Evolutionary conservation across 2,113 vertebrate genomes (phyloP).

Genomic region (Rhinolophus ferrumequinum): DNA sequence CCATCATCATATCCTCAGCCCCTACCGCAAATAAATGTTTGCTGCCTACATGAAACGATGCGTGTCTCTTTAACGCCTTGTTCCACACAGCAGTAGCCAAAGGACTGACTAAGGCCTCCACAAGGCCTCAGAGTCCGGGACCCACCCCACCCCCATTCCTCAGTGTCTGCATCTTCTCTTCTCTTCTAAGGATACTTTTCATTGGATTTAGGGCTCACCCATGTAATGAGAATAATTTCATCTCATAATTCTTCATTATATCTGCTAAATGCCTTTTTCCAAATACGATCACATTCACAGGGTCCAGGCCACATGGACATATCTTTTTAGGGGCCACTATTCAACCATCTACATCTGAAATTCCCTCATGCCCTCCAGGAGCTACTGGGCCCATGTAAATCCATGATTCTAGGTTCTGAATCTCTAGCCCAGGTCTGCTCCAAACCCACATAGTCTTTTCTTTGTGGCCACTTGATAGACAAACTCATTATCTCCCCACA

Average conservation of each 20-base stretch:
- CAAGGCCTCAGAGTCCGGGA: not conserved
- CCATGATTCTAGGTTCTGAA: not conserved
- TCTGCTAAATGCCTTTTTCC: not conserved
- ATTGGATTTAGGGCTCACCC: not conserved
- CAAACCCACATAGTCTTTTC: not conserved
- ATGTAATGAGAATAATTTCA: not conserved
- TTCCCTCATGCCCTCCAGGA: not conserved
- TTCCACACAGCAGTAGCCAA: not conserved
- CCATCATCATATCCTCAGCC: not conserved
- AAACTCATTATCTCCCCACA: not conserved
- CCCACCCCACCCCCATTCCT: not conserved
- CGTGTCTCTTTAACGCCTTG: not conserved
- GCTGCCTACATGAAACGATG: not conserved
- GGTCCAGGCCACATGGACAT: not conserved
- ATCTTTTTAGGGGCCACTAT: not conserved
- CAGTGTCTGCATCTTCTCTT: not conserved
- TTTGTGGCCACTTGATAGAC: not conserved
- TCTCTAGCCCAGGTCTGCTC: not conserved
- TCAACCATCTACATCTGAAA: not conserved
- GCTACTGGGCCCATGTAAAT: not conserved
- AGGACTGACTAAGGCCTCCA: not conserved
- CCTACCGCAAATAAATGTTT: not conserved
- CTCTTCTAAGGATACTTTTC: not conserved
- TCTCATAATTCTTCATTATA: not conserved
- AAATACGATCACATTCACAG: not conserved